These are phyloP conservation scores for Drosophila bifasciata DNA, from an alignment of 1,140 invertebrate genomes.

Conservation along the genomic window DNA sequence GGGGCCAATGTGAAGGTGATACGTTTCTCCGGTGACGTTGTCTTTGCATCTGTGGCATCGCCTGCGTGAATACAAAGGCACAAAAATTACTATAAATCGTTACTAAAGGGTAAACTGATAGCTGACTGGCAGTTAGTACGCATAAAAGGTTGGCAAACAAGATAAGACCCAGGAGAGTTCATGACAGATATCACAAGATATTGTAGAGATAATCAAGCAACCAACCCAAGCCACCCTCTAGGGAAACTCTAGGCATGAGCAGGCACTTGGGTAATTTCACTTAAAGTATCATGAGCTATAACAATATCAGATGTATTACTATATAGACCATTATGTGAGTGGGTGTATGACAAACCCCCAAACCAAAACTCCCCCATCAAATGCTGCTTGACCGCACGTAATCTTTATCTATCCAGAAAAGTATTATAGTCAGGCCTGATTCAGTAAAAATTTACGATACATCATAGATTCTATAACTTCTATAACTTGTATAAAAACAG, in stretches of 20 bases:
- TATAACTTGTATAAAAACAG: slow-evolving; percentile 8
- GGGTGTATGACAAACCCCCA: slow-evolving; percentile 6
- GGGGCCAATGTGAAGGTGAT: slow-evolving; percentile 75
- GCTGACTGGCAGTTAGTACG: slow-evolving; percentile 16
- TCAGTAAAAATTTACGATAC: slow-evolving; percentile 26
- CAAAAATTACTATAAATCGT: not conserved
- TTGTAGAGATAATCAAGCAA: slow-evolving; percentile 37
- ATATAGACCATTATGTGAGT: not conserved
- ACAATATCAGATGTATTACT: not conserved
- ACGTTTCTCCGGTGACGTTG: slow-evolving; percentile 56
- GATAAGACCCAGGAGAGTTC: slow-evolving; percentile 29
- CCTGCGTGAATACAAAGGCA: slow-evolving; percentile 1
- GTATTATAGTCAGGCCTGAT: slow-evolving; percentile 14
- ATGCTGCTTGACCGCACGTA: slow-evolving; percentile 6
- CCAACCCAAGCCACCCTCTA: not conserved
- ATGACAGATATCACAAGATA: slow-evolving; percentile 36
- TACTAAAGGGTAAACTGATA: not conserved
- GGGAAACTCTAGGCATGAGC: not conserved
- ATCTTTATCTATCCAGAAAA: slow-evolving; percentile 25
- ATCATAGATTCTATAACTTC: slow-evolving; percentile 5
- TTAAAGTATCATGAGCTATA: no score
- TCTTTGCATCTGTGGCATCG: slow-evolving; percentile 59
- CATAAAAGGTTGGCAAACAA: slow-evolving; percentile 33
- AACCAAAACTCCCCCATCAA: slow-evolving; percentile 7
- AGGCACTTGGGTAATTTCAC: not conserved